Evolutionary conservation across 2,888 invertebrate genomes (phyloP).

Genomic region (Andrena chrysosceles): DNA sequence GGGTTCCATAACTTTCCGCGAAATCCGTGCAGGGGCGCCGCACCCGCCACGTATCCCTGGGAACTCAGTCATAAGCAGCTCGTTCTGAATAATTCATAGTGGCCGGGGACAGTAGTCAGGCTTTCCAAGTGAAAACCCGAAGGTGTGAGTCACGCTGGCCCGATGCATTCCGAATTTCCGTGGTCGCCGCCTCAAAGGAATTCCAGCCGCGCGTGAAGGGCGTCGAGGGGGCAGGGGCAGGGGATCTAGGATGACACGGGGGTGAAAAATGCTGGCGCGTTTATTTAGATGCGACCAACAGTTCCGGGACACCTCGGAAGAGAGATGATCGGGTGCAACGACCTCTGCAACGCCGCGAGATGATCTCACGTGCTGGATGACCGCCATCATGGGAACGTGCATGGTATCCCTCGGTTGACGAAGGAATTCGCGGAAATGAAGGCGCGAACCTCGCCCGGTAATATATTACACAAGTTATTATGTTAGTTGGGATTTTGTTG

Average conservation of each 20-base stretch:
- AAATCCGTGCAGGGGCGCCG: conserved; percentile 22
- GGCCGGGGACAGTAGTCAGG: neutral
- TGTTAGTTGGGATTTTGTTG: neutral
- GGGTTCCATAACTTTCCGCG: neutral
- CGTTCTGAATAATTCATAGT: conserved; percentile 55
- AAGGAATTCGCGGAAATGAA: conserved; percentile 56
- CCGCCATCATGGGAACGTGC: conserved; percentile 13
- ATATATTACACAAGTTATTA: conserved; percentile 45
- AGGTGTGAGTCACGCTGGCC: conserved; percentile 53
- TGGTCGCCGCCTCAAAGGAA: conserved; percentile 30
- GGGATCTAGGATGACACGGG: conserved; percentile 7
- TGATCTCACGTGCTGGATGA: conserved; percentile 54
- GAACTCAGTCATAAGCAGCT: conserved; percentile 38
- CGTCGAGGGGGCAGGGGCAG: neutral
- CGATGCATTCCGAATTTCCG: conserved; percentile 61
- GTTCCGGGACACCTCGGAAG: conserved; percentile 40
- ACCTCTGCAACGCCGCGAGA: conserved; percentile 36
- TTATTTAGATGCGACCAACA: conserved; percentile 29
- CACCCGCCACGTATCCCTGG: neutral
- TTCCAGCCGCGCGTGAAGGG: conserved; percentile 14
- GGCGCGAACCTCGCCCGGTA: conserved; percentile 4
- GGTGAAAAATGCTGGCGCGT: conserved; percentile 44
- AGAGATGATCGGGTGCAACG: conserved; percentile 45
- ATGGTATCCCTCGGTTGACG: conserved; percentile 35
- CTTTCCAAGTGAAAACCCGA: conserved; percentile 63